Evolutionary conservation across 2,113 vertebrate species (phyloP), one percentile per base, ranked within the genome.

Genomic region (Anarrhichthys ocellatus): DNA sequence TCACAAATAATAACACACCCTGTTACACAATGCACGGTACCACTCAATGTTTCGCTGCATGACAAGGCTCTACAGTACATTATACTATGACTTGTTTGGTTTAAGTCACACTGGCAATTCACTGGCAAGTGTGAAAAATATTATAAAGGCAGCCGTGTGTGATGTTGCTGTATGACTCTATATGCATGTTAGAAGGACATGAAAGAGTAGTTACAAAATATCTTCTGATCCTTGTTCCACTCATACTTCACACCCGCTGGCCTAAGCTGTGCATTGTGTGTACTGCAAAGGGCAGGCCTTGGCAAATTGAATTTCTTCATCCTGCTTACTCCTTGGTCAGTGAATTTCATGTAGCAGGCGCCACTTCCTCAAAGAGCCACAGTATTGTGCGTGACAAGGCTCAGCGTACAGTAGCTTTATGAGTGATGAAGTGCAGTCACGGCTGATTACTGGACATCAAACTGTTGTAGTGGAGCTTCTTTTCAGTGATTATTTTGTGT

Each of bases 261-360:
- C 52, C 73, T 85, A 64, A 80, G 88, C 78, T 81, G 62, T 71
- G 77, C 78, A 90, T 82, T 85, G 85, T 86, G 82, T 78, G 63
- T n/a, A 73, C 68, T 67, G 76, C 36, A 89, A 85, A 91, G 90
- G 87, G 87, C 85, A 81, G 58, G 36, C 76, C 75, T 76, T 85
- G 85, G 85, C 80, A 89, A 91, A 91, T 88, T 88, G 80, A 83
- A 85, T 88, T 83, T 86, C 78, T 89, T 83, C 64, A 87, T 85
- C 79, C 75, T 82, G 71, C 78, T 89, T 83, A 80, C 54, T 69
- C 32, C 72, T 76, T 72, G 72, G 77, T 89, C 81, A 85, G 77
- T 85, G 74, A 86, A 85, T 88, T 82, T 71, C 58, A 66, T 82
- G 80, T 65, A 73, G 48, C 61, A 62, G 78, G n/a, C 42, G 1